Percentiles rank a stretch among this genome's conserved stretches.
Evolutionary conservation across 2,113 vertebrate species (phyloP).

Genomic region (Antechinus flavipes): DNA sequence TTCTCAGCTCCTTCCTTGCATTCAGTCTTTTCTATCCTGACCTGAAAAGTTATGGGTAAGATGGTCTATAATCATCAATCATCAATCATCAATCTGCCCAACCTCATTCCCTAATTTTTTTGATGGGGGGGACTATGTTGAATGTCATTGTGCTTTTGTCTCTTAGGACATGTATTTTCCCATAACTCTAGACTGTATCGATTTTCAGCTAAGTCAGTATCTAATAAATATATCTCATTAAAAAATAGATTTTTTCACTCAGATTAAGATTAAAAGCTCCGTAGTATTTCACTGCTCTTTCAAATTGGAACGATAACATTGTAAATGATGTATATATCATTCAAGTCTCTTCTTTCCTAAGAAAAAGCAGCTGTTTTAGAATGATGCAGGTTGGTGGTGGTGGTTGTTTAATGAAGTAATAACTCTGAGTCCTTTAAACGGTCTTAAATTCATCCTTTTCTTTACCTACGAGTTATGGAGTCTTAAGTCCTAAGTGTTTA

Average conservation of each 20-base stretch:
- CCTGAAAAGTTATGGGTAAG: background rate
- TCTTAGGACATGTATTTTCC: background rate
- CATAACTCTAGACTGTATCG: background rate
- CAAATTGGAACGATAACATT: constrained; percentile 36
- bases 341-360: constrained; percentile 17
- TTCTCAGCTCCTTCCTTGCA: constrained; percentile 40
- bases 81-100: background rate
- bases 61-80: constrained; percentile 18
- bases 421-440: constrained; percentile 38
- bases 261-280: constrained; percentile 8
- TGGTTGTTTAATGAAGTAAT: background rate
- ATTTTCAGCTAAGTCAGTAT: constrained; percentile 16
- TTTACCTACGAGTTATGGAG: constrained; percentile 14
- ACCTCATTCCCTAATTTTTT: constrained; percentile 42
- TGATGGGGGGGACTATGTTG: background rate
- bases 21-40: constrained; percentile 32
- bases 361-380: background rate
- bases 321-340: background rate
- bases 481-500: constrained; percentile 46
- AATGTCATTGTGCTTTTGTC: background rate
- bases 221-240: constrained; percentile 19
- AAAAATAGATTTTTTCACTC: constrained; percentile 15
- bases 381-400: background rate
- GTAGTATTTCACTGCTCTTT: constrained; percentile 19
- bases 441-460: constrained; percentile 46